Conservation (phyloP, 2,113 vertebrate genomes). For the Vidua macroura region DNA sequence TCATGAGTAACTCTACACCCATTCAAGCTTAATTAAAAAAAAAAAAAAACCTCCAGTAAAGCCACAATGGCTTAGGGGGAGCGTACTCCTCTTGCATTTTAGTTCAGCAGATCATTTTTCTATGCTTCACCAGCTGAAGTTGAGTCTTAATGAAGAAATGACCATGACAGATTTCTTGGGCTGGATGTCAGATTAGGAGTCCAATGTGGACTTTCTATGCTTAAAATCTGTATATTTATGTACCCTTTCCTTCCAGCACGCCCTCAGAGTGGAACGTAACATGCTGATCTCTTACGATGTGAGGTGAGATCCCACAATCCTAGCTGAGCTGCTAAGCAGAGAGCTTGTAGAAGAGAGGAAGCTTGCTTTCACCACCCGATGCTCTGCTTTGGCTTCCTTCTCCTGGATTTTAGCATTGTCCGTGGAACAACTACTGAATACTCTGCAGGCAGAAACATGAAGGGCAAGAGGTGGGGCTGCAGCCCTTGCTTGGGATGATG, state of each 20-base stretch:
- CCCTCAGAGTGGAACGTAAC: background rate
- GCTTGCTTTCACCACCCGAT: background rate
- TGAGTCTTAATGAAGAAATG: background rate
- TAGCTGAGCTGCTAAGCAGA: background rate
- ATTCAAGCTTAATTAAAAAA: background rate
- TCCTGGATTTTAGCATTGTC: background rate
- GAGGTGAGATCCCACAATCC: background rate
- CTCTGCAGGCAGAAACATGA: background rate
- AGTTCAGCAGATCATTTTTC: background rate
- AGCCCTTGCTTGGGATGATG: background rate
- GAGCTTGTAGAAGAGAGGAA: background rate
- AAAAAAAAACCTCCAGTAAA: background rate
- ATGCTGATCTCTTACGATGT: fast-evolving
- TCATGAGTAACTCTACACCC: background rate
- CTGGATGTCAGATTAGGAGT: background rate
- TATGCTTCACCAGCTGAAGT: background rate
- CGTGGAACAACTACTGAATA: background rate
- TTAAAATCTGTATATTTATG: background rate
- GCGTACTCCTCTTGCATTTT: background rate
- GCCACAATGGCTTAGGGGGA: background rate
- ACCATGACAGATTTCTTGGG: background rate
- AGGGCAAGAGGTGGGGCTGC: background rate
- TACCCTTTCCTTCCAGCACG: background rate
- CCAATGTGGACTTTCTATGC: background rate
- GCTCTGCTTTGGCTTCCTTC: background rate